phyloP scores from a whole-genome alignment of 2,888 invertebrate genomes.

The Eupithecia subumbrata region DNA sequence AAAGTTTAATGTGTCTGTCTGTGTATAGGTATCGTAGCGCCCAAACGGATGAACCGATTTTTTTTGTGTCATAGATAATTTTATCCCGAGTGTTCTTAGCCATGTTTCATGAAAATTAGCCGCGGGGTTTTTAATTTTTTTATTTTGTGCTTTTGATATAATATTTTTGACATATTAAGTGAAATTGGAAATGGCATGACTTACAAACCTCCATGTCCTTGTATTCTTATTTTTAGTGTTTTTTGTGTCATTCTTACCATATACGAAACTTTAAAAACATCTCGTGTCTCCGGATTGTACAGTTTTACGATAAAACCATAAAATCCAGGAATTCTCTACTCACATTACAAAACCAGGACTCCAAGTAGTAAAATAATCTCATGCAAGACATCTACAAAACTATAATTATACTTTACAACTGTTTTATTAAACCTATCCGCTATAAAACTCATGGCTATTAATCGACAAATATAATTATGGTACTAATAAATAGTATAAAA shows the following conservation, averaged over 20 bases:
- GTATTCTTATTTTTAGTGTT: background rate
- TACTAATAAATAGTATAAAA: slow-evolving; percentile 53
- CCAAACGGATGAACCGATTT: no score
- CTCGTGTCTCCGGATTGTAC: background rate
- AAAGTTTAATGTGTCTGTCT: no score
- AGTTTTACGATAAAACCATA: slow-evolving; percentile 2
- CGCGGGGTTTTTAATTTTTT: no score
- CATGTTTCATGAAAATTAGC: no score
- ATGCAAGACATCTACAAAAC: slow-evolving; percentile 28
- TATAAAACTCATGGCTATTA: slow-evolving; percentile 45
- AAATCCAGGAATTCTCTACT: slow-evolving; percentile 4
- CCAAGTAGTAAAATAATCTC: background rate
- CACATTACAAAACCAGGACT: background rate
- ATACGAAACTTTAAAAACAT: background rate
- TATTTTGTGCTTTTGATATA: no score
- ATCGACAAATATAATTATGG: slow-evolving; percentile 53
- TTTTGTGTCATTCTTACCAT: background rate
- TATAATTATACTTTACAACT: slow-evolving; percentile 34
- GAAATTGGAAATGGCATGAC: no score
- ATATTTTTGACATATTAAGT: no score
- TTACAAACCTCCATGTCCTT: background rate
- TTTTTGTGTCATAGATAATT: no score
- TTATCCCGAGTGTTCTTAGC: no score
- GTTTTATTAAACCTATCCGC: slow-evolving; percentile 37
- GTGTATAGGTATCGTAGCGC: no score